These are phyloP conservation scores for Oscheius onirici DNA, from an alignment of 2,888 invertebrate species.

Conservation along the genomic window DNA sequence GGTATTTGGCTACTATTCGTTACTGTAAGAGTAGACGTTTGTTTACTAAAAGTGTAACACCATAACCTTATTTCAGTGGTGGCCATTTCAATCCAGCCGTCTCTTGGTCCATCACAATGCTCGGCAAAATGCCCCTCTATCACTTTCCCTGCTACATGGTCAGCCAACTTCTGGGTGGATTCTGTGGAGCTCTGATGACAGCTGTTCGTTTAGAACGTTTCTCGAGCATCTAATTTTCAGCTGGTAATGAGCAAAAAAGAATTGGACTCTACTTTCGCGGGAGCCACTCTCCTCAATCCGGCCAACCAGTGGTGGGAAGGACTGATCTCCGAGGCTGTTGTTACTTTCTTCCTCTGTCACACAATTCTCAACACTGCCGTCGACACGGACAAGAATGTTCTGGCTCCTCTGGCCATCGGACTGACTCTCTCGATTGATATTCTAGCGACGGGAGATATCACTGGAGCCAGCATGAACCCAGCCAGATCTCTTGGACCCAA, in stretches of 20 bases:
- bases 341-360: conserved; percentile 71
- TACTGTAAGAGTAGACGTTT: no score
- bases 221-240: conserved; percentile 32
- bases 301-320: conserved; percentile 53
- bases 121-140: conserved; percentile 65
- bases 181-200: conserved; percentile 65
- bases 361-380: conserved; percentile 72
- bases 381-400: conserved; percentile 63
- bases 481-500: conserved; percentile 73
- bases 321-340: conserved; percentile 65
- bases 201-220: conserved; percentile 42
- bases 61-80: conserved; percentile 66
- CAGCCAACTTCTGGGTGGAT: conserved; percentile 71
- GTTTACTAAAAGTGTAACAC: background rate
- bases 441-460: conserved; percentile 71
- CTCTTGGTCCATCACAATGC: conserved; percentile 70
- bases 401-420: conserved; percentile 73
- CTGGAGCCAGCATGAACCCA: conserved; percentile 74
- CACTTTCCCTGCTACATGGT: conserved; percentile 70
- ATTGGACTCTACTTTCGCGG: conserved; percentile 34
- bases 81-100: conserved; percentile 74
- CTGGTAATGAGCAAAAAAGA: conserved; percentile 44
- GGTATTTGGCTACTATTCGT: no score
- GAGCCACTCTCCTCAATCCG: conserved; percentile 48
- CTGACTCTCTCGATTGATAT: conserved; percentile 72